Conservation (phyloP, 2,888 invertebrate species). For the Caenorhabditis becei region DNA sequence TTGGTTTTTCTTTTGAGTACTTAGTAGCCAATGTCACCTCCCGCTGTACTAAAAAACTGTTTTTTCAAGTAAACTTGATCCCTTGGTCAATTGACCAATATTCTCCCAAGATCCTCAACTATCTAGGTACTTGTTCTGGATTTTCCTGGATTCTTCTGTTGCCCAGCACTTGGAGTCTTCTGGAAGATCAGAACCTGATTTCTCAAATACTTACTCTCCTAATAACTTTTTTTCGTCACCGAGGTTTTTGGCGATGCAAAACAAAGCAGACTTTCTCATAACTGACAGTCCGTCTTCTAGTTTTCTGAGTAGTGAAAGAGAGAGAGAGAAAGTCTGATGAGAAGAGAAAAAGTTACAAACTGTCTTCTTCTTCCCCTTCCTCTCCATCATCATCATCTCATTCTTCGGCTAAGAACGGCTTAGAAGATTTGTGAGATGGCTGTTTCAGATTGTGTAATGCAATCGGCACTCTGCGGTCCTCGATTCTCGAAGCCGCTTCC, state of each 20-base stretch:
- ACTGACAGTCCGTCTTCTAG: constrained; percentile 22
- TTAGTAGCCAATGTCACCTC: neutral
- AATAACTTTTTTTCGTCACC: neutral
- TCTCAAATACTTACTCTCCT: too few species aligned
- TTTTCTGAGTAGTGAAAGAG: constrained; percentile 17
- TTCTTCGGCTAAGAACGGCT: constrained; percentile 44
- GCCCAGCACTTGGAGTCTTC: too few species aligned
- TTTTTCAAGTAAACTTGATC: too few species aligned
- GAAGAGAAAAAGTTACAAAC: constrained; percentile 45
- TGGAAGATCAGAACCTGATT: too few species aligned
- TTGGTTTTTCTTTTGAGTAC: constrained; percentile 6
- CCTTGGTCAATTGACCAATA: too few species aligned
- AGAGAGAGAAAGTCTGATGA: constrained; percentile 5
- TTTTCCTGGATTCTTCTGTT: too few species aligned
- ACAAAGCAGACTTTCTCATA: neutral
- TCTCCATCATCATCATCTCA: constrained; percentile 35
- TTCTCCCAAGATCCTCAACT: too few species aligned
- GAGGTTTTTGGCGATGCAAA: neutral
- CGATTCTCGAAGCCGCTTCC: constrained; percentile 28
- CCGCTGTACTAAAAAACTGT: too few species aligned
- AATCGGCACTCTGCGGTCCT: constrained; percentile 18
- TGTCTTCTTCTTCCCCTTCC: constrained; percentile 4
- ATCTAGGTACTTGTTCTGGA: too few species aligned
- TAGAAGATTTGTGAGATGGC: constrained; percentile 37
- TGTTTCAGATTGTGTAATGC: constrained; percentile 52